These are phyloP conservation scores for Metopolophium dirhodum DNA, from an alignment of 1,140 invertebrate genomes.

Conservation along the genomic window DNA sequence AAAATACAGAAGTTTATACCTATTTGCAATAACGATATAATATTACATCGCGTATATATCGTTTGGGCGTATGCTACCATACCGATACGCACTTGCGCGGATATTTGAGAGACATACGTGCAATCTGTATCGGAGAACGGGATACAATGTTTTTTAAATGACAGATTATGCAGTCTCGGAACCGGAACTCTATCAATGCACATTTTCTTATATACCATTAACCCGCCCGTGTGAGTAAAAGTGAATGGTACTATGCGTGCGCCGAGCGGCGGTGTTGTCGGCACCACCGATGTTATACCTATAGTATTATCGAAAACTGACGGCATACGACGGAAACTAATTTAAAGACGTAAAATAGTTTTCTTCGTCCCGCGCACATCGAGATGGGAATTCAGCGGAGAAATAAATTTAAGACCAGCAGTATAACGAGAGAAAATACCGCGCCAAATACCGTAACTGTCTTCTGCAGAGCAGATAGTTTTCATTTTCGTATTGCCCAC, in stretches of 20 bases:
- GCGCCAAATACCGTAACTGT: conserved; percentile 42
- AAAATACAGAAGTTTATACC: not conserved
- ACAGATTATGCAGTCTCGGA: not conserved
- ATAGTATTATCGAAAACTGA: not conserved
- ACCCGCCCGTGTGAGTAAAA: not conserved
- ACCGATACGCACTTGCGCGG: not conserved
- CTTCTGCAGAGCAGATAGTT: not conserved
- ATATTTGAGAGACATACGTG: not conserved
- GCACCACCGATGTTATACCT: not conserved
- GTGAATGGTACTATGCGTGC: not conserved
- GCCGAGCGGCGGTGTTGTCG: not conserved
- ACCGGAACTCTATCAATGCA: not conserved
- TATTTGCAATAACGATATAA: not conserved
- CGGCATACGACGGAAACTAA: not conserved
- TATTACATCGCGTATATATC: not conserved
- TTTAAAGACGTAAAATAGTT: not conserved
- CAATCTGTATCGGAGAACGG: not conserved
- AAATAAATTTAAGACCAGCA: not conserved
- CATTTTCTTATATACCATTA: not conserved
- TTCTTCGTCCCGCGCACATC: not conserved
- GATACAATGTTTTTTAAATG: not conserved
- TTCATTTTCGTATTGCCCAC: not conserved
- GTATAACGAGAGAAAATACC: conserved; percentile 42
- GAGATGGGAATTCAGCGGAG: not conserved
- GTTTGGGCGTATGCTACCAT: not conserved